Conservation (phyloP, 2,113 vertebrate genomes). For the Eolophus roseicapilla region DNA sequence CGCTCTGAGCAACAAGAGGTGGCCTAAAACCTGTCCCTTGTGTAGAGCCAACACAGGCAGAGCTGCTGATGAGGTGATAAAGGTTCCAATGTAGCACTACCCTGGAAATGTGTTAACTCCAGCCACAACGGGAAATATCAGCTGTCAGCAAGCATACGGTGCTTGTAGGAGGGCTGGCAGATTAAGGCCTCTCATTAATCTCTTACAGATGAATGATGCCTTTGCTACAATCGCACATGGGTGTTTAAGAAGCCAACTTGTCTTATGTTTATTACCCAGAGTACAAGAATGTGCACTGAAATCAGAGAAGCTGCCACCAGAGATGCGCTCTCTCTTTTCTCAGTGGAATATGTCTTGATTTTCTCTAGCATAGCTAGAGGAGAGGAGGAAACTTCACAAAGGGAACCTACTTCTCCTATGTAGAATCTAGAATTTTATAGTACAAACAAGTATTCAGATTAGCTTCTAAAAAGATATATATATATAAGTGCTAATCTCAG, state of each 20-base stretch:
- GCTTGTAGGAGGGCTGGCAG: slow-evolving; percentile 2
- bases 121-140: background rate
- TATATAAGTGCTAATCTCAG: background rate
- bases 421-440: background rate
- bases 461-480: background rate
- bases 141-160: background rate
- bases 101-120: background rate
- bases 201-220: background rate
- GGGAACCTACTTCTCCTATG: background rate
- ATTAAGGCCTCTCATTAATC: background rate
- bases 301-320: background rate
- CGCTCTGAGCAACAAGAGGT: background rate
- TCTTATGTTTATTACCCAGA: background rate
- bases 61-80: background rate
- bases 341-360: background rate
- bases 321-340: background rate
- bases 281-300: background rate
- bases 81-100: background rate
- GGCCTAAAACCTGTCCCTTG: background rate
- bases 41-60: background rate
- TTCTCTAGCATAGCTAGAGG: background rate
- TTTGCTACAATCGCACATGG: background rate
- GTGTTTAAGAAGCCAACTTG: background rate
- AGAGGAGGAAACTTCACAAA: background rate
- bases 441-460: background rate